Percentiles rank a stretch among this genome's conserved stretches.
Evolutionary conservation across 2,797 vertebrate species (phyloP).

Genomic region (Enteromius radiatus): DNA sequence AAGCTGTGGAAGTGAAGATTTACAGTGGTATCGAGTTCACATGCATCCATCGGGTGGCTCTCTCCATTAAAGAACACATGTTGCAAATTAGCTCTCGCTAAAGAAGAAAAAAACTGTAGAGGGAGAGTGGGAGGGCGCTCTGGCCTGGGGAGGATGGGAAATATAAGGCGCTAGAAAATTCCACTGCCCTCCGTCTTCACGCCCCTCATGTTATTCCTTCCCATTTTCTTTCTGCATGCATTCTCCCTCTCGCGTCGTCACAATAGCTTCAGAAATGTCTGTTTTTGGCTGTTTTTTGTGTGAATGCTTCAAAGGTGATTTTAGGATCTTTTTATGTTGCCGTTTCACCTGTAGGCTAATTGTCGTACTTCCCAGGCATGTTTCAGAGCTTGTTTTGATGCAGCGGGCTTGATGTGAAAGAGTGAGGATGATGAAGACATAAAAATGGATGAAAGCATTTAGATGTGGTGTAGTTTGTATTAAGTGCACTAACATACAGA

Average conservation of each 20-base stretch:
- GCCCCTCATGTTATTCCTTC: conserved; percentile 17
- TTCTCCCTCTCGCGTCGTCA: conserved; percentile 11
- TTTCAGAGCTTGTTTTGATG: not conserved
- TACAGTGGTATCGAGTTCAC: conserved; percentile 79
- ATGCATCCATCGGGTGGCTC: conserved; percentile 67
- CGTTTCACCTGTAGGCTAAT: conserved; percentile 24
- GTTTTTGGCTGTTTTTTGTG: conserved; percentile 36
- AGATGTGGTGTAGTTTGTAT: conserved; percentile 16
- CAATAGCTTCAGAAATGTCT: conserved; percentile 26
- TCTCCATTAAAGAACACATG: conserved; percentile 77
- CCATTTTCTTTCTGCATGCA: not conserved
- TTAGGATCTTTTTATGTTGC: conserved; percentile 30
- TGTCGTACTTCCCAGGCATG: not conserved
- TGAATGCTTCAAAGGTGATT: conserved; percentile 39
- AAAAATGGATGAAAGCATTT: conserved; percentile 60
- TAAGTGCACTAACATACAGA: not conserved
- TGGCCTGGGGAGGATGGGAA: conserved; percentile 66
- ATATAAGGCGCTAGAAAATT: conserved; percentile 65
- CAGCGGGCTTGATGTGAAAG: not conserved
- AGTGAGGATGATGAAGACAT: conserved; percentile 59
- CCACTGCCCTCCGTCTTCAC: conserved; percentile 31
- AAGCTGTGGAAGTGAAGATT: conserved; percentile 76
- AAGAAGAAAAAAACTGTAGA: conserved; percentile 37
- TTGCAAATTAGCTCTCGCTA: conserved; percentile 77
- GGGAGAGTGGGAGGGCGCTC: conserved; percentile 64